Base-by-base conservation (phyloP, 2,797 vertebrate genomes). In the Oryzias sinensis region DNA sequence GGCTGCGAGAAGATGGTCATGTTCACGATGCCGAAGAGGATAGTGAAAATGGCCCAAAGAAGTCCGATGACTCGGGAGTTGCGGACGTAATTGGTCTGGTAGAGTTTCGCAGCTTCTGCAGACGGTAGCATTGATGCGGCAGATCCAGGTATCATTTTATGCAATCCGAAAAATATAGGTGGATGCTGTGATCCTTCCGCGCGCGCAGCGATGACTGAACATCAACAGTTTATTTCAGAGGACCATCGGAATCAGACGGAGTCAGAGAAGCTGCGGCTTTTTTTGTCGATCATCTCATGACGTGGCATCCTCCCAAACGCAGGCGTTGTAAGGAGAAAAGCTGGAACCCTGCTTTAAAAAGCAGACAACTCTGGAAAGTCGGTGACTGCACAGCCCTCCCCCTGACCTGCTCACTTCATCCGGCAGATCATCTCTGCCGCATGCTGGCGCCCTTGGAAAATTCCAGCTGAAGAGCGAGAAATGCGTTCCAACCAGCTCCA, bases 21-120 rank as follows among this genome's bases (percentile, higher is more conserved):
- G 89, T 96, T 97, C 46, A 98, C 93, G 68, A 98, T 97, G 49
- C 94, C 96, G 82, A 98, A 98, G 84, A 94, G 93, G 84, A 98
- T 94, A 70, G 96, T 98, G 93, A 98, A 97, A 80, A 98, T 97
- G 90, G 95, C 94, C 96, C 96, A 98, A 49, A 98, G 83, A 70
- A 98, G 93, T 78, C 96, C 96, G 87, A 98, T 98, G 68, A 94
- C 94, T 68, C 95, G 90, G 54, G 96, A 97, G 94, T 98, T 98
- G 78, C 94, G 90, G 80, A 98, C 94, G 88, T 98, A 97, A 86
- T 97, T 97, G 81, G 93, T 94, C 86, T 95, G 96, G 88, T 98
- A 98, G 70, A 98, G 81, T 91, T 96, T 97, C 77, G 96, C 95
- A 62, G 95, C 95, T 86, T 98, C 96, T 83, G 96, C 92, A 68